Conservation (phyloP, 2,888 invertebrate genomes). For the Lochmaea capreae region DNA sequence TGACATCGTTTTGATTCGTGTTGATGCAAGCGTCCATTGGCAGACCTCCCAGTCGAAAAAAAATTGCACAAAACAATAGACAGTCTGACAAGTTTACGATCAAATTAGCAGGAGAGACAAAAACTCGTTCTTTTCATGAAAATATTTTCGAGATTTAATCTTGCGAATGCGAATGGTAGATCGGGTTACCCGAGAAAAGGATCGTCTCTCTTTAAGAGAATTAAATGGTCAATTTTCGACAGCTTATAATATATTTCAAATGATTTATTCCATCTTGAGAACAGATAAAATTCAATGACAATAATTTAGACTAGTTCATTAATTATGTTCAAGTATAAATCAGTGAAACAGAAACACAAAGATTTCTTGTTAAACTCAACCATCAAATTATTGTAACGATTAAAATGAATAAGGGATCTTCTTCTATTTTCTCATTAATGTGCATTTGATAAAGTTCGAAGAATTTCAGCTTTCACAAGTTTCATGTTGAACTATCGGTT, state of each 20-base stretch:
- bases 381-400: too few relatives aligned
- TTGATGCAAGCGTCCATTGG: constrained; percentile 26
- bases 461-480: too few relatives aligned
- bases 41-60: constrained; percentile 44
- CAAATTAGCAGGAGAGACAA: constrained; percentile 49
- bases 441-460: too few relatives aligned
- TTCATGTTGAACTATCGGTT: too few relatives aligned
- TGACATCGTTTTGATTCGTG: constrained; percentile 29
- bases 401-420: too few relatives aligned
- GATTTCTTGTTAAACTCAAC: too few relatives aligned
- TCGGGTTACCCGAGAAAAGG: constrained; percentile 31
- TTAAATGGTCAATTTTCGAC: constrained; percentile 16
- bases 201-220: constrained; percentile 23
- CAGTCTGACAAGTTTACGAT: constrained; percentile 50
- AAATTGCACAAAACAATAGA: constrained; percentile 47
- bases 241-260: not conserved
- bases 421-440: too few relatives aligned
- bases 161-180: constrained; percentile 32
- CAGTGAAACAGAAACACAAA: too few relatives aligned
- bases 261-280: not conserved
- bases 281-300: too few relatives aligned
- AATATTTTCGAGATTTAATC: constrained; percentile 50
- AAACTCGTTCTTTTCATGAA: constrained; percentile 50
- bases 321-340: too few relatives aligned
- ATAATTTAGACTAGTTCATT: too few relatives aligned